Base-by-base conservation (phyloP, 2,797 vertebrate species). In the Philypnodon macrostomus region DNA sequence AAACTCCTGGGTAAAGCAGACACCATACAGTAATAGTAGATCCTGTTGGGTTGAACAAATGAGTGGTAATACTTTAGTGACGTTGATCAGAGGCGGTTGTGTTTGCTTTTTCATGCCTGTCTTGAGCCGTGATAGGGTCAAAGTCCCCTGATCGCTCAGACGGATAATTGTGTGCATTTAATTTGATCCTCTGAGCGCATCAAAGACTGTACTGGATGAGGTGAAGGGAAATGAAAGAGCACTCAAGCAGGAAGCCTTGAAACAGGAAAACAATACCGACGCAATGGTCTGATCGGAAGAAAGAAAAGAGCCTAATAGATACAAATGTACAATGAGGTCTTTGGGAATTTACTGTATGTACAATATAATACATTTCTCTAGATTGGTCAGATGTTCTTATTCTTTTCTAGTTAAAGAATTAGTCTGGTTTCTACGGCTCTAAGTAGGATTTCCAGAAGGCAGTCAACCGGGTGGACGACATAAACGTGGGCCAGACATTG, bases 161-260 rank as follows among this genome's bases (percentile, higher is more conserved):
- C 12, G 52, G 37, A 62, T 79, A 73, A 84, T 70, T 69, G 63
- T 40, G 37, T 53, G 50, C 34, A 75, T 83, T 84, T 79, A 81
- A 81, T 82, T 70, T 70, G 57, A 81, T 85, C 55, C 55, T 68
- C 49, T 39, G 36, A 8, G n/a, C 33, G 17, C 42, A 57, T 59
- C 37, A 31, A 54, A 67, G 46, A 35, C 56, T 48, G 42, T 34
- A 53, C 30, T 12, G 27, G n/a, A 32, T 4, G 23, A 35, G 16
- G 9, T 3, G 1, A 37, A 19, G n/a, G 60, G 56, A 48, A 48
- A 65, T 4, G 41, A 66, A 56, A 41, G 39, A 61, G 6, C 64
- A 64, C 58, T 74, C 67, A 58, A 61, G 45, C 62, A 64, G 55
- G 75, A 73, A 77, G 55, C 55, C 52, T n/a, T 66, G 44, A 48